Conservation (phyloP, 1,140 invertebrate genomes). For the Chelonus insularis region DNA sequence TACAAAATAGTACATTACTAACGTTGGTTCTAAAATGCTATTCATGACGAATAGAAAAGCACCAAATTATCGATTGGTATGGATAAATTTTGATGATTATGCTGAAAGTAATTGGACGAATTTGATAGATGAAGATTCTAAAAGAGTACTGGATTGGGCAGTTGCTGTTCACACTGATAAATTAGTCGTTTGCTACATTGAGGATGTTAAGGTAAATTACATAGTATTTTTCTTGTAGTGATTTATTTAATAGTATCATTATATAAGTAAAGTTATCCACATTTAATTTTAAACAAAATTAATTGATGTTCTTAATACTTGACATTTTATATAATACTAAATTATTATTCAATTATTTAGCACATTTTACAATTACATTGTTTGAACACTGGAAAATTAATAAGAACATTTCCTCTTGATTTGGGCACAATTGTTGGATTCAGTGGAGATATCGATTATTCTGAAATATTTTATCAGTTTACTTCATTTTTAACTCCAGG, state of each 20-base stretch:
- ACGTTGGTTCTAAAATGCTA: conserved; percentile 79
- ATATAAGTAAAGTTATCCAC: too few relatives aligned
- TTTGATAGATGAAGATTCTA: conserved; percentile 81
- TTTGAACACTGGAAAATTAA: conserved; percentile 71
- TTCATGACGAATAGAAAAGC: conserved; percentile 95
- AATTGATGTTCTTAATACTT: too few relatives aligned
- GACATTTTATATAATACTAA: too few relatives aligned
- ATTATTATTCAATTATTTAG: conserved; percentile 58
- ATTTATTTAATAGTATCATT: too few relatives aligned
- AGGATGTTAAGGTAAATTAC: conserved; percentile 88
- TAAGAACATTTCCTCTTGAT: conserved; percentile 77
- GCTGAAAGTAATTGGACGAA: conserved; percentile 80
- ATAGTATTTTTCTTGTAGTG: conserved; percentile 3
- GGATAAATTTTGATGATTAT: conserved; percentile 84
- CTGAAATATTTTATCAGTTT: conserved; percentile 93
- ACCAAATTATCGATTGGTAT: conserved; percentile 86
- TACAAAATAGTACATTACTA: conserved; percentile 94
- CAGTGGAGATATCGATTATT: conserved; percentile 82
- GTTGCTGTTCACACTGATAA: conserved; percentile 82
- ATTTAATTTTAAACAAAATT: too few relatives aligned
- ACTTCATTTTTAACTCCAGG: conserved; percentile 91
- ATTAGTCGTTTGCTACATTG: conserved; percentile 87
- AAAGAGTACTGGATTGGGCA: conserved; percentile 89
- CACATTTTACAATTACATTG: conserved; percentile 82
- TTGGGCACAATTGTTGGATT: conserved; percentile 85